phyloP scores from a whole-genome alignment of 2,797 vertebrate genomes.

The Molossus molossus region DNA sequence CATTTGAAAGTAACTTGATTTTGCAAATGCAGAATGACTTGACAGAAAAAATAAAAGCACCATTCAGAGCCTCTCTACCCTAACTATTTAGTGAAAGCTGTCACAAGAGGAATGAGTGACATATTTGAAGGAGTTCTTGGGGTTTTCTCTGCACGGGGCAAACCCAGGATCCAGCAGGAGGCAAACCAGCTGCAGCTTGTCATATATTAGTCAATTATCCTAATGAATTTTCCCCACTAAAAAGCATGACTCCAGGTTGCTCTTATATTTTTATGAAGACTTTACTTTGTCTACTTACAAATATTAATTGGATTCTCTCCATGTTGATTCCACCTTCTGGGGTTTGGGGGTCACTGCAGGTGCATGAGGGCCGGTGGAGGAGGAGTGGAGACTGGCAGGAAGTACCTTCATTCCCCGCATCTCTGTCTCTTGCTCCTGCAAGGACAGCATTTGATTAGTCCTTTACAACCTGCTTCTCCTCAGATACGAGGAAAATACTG shows the following conservation, averaged over 20 bases:
- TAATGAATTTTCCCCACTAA: slow-evolving; percentile 73
- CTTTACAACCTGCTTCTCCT: slow-evolving; percentile 85
- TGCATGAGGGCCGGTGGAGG: slow-evolving; percentile 16
- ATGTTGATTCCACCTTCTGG: slow-evolving; percentile 71
- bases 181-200: slow-evolving; percentile 83
- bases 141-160: slow-evolving; percentile 79
- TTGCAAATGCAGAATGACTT: slow-evolving; percentile 79
- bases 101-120: slow-evolving; percentile 80
- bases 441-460: slow-evolving; percentile 84
- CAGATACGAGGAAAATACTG: slow-evolving; percentile 83
- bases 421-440: slow-evolving; percentile 52
- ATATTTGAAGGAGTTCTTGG: slow-evolving; percentile 81
- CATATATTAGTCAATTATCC: slow-evolving; percentile 84
- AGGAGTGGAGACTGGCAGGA: slow-evolving; percentile 72
- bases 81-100: slow-evolving; percentile 81
- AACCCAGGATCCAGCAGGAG: slow-evolving; percentile 76
- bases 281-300: slow-evolving; percentile 74
- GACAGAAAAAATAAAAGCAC: slow-evolving; percentile 73
- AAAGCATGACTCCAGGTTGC: slow-evolving; percentile 72
- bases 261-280: slow-evolving; percentile 75
- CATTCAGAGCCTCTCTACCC: slow-evolving; percentile 81
- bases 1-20: slow-evolving; percentile 76
- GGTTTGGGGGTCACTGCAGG: slow-evolving; percentile 77
- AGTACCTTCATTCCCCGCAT: slow-evolving; percentile 63
- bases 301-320: slow-evolving; percentile 84